These are phyloP conservation scores for Glaucomys volans DNA, from an alignment of 2,113 vertebrate species.

Conservation along the genomic window DNA sequence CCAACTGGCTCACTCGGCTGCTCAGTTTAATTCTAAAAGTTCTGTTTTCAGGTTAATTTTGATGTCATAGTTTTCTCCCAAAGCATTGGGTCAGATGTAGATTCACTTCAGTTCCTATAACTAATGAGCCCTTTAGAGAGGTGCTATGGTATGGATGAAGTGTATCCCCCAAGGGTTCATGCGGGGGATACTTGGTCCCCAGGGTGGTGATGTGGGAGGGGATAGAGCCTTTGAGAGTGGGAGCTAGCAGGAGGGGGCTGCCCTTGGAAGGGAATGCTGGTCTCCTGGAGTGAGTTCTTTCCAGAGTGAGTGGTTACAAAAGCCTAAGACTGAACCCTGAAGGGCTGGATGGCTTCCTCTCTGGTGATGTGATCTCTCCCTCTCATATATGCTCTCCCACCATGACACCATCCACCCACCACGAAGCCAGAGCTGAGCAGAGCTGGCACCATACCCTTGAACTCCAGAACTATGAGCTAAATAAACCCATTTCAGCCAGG, in stretches of 20 bases:
- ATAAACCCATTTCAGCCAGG: too few species aligned
- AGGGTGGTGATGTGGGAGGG: neutral
- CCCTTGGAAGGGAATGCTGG: neutral
- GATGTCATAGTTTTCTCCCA: neutral
- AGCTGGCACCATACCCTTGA: neutral
- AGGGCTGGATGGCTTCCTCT: neutral
- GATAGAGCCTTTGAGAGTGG: neutral
- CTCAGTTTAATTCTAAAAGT: neutral
- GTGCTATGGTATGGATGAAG: neutral
- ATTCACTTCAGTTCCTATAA: neutral
- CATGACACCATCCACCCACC: neutral
- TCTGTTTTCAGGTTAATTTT: constrained; percentile 5
- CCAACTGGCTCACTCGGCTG: neutral
- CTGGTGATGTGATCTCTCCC: neutral
- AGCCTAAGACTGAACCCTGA: neutral
- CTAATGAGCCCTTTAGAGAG: neutral
- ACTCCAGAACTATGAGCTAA: too few species aligned
- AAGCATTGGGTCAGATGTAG: neutral
- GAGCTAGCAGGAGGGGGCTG: neutral
- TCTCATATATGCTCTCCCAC: neutral
- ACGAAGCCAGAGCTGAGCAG: neutral
- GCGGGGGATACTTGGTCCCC: neutral
- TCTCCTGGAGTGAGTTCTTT: neutral
- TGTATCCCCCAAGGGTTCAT: neutral
- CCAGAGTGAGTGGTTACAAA: neutral